Percentiles rank a stretch among this genome's conserved stretches.
These are phyloP conservation scores for Synergus japonicus DNA, from an alignment of 2,888 invertebrate species.

Conservation along the genomic window DNA sequence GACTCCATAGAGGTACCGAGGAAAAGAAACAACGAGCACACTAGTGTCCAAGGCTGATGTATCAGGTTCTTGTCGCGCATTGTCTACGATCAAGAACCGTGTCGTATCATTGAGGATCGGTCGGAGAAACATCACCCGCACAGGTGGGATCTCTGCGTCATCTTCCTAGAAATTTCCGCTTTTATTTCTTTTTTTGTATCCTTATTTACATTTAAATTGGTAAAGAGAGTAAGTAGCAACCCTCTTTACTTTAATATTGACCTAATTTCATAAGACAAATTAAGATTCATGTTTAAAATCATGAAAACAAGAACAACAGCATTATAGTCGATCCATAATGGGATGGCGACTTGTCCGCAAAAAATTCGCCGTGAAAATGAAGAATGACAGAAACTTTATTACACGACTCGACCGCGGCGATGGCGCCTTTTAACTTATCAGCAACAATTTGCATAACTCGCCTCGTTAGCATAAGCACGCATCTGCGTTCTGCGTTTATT, in stretches of 20 bases:
- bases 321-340: background rate
- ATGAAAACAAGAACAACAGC: slow-evolving; percentile 10
- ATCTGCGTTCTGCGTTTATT: slow-evolving; percentile 24
- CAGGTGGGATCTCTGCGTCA: slow-evolving; percentile 46
- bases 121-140: slow-evolving; percentile 43
- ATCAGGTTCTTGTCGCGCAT: slow-evolving; percentile 62
- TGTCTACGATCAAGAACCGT: slow-evolving; percentile 64
- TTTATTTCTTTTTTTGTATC: background rate
- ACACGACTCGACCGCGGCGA: slow-evolving; percentile 9
- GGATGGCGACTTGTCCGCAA: background rate
- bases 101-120: slow-evolving; percentile 50
- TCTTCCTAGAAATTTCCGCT: slow-evolving; percentile 35
- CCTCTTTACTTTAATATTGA: background rate
- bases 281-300: background rate
- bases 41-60: slow-evolving; percentile 61
- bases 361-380: slow-evolving; percentile 6
- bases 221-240: background rate
- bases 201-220: background rate
- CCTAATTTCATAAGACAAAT: background rate
- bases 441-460: slow-evolving; percentile 31
- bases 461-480: slow-evolving; percentile 38
- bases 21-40: slow-evolving; percentile 43
- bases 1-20: slow-evolving; percentile 50
- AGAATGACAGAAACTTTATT: slow-evolving; percentile 38
- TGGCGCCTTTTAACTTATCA: slow-evolving; percentile 41